A percentile compares a stretch with the other conserved stretches of the same genome.
Evolutionary conservation across 2,888 invertebrate species (phyloP).

Genomic region (Andrena chrysosceles): DNA sequence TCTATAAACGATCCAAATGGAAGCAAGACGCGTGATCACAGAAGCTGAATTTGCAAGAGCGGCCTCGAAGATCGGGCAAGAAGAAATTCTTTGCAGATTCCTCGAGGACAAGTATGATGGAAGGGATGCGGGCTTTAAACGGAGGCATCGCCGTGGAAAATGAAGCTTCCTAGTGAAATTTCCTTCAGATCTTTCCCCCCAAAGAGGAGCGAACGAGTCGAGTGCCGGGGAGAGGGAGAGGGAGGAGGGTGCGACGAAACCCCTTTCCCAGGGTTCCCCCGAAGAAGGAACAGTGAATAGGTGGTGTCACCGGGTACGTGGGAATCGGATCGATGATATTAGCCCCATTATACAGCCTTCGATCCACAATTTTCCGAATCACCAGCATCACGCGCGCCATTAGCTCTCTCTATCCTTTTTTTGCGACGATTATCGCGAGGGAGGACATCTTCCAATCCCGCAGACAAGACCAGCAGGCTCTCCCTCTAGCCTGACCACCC

Average conservation of each 20-base stretch:
- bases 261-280: conserved; percentile 2
- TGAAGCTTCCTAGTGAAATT: conserved; percentile 79
- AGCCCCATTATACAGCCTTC: conserved; percentile 77
- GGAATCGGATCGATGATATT: conserved; percentile 75
- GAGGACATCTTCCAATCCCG: conserved; percentile 48
- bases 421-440: conserved; percentile 68
- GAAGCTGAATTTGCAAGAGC: conserved; percentile 40
- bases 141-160: conserved; percentile 79
- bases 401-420: conserved; percentile 65
- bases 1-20: too few relatives aligned
- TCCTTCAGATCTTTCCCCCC: conserved; percentile 71
- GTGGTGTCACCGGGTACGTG: conserved; percentile 52
- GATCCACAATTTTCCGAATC: conserved; percentile 80
- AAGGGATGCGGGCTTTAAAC: conserved; percentile 75
- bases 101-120: conserved; percentile 45
- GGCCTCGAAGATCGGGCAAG: conserved; percentile 27
- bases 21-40: conserved; percentile 18
- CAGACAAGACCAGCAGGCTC: conserved; percentile 19
- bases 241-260: neutral
- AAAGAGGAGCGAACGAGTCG: conserved; percentile 45
- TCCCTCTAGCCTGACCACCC: conserved; percentile 23
- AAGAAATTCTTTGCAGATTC: conserved; percentile 54
- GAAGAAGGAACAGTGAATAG: conserved; percentile 25
- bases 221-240: neutral
- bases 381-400: conserved; percentile 74